Evolutionary conservation across 2,888 invertebrate genomes (phyloP), one percentile per base, ranked within the genome.

Genomic region (Xanthorhoe designata): DNA sequence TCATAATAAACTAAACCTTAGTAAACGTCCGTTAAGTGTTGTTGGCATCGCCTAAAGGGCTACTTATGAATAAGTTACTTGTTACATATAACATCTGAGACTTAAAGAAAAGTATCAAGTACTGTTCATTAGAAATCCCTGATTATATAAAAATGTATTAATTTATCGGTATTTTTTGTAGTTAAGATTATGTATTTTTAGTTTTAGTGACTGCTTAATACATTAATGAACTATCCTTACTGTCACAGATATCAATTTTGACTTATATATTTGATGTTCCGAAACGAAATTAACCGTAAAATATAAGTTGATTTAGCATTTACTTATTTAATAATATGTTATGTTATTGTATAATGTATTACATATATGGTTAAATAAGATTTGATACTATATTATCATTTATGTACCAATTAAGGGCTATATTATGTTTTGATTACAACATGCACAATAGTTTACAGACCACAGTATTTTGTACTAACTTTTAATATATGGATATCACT

Each of bases 71-170:
- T 42, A 19, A n/a, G 13, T 35, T 42, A 29, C 17, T 17, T 29
- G 42, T 45, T 45, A 45, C 8, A 24, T n/a, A 35, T 42, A 13
- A 4, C 10, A 13, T 42, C 13, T 42, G 2, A 2, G 3, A 2
- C 2, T 3, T 42, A 42, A 9, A 9, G 35, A 8, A 35, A 35
- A 35, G 7, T 24, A 32, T 32, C 32, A 42, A 13, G 10, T 13
- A 42, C 13, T 24, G 4, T 42, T 42, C 47, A 17, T 17, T n/a
- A 2, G 5, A 15, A 10, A 24, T 10, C n/a, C 47, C 53, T 47
- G 78, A 80, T 80, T 83, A 80, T 82, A 80, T 69, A 62, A 68
- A 80, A 79, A 80, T 79, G 80, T 85, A 84, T 81, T 82, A 81
- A 78, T 77, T 81, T 72, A 75, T 75, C 75, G 74, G 76, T 82